Evolutionary conservation across 2,797 vertebrate genomes (phyloP).

Genomic region (Sebastes paucispinis): DNA sequence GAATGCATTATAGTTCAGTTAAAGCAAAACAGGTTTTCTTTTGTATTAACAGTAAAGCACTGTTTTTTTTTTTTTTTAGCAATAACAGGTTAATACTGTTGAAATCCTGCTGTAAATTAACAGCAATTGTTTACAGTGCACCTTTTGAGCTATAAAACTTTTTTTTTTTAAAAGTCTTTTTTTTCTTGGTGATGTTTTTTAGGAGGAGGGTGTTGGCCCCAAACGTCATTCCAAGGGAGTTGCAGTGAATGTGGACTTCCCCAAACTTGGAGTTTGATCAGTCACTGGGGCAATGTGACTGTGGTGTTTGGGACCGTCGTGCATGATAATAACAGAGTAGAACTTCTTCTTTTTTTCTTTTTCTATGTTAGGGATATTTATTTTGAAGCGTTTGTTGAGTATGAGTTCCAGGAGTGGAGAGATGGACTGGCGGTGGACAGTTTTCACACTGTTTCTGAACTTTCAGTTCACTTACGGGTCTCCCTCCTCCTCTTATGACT

Average conservation of each 20-base stretch:
- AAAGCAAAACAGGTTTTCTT: too few relatives aligned
- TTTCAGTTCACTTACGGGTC: slow-evolving; percentile 65
- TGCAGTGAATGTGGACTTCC: slow-evolving; percentile 70
- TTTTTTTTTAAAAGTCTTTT: background rate
- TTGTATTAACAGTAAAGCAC: too few relatives aligned
- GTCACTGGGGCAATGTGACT: slow-evolving; percentile 49
- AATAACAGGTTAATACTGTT: too few relatives aligned
- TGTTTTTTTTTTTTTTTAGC: too few relatives aligned
- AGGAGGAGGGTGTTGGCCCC: slow-evolving; percentile 69
- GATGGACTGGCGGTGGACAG: slow-evolving; percentile 59
- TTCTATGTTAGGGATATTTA: slow-evolving; percentile 25
- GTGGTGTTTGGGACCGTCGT: slow-evolving; percentile 21
- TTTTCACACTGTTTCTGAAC: slow-evolving; percentile 74
- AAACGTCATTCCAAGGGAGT: slow-evolving; percentile 74
- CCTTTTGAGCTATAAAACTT: background rate
- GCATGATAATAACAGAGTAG: slow-evolving; percentile 20
- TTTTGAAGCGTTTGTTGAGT: slow-evolving; percentile 15
- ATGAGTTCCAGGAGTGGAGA: slow-evolving; percentile 49
- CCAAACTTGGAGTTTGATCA: slow-evolving; percentile 69
- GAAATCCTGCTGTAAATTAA: too few relatives aligned
- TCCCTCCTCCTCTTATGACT: slow-evolving; percentile 70
- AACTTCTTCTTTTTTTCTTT: background rate
- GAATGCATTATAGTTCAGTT: too few relatives aligned
- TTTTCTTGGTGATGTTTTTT: slow-evolving; percentile 14
- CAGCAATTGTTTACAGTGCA: too few relatives aligned